phyloP scores from a whole-genome alignment of 2,888 invertebrate genomes.

The Ischnura elegans region DNA sequence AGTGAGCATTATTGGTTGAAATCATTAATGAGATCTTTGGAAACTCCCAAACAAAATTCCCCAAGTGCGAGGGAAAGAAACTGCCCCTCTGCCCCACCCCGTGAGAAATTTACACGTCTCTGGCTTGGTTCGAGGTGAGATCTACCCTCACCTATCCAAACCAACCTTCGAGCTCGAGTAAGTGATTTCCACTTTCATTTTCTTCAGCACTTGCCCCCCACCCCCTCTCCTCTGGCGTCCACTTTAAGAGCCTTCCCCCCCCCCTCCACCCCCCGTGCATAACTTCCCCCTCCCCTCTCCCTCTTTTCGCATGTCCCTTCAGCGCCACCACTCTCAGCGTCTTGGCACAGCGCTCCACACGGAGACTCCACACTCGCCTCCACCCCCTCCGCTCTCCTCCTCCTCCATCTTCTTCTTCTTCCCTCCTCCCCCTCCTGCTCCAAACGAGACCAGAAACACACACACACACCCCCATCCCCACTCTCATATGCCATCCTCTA shows the following conservation, averaged over 20 bases:
- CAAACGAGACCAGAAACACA: constrained; percentile 21
- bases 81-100: too few relatives aligned
- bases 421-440: not conserved
- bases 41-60: too few relatives aligned
- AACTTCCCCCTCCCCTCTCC: not conserved
- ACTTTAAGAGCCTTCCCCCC: too few relatives aligned
- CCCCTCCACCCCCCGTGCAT: too few relatives aligned
- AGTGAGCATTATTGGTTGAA: too few relatives aligned
- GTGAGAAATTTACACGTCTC: too few relatives aligned
- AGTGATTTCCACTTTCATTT: not conserved
- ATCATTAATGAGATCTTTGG: too few relatives aligned
- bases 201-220: not conserved
- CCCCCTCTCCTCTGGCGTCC: not conserved
- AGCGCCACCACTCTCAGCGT: not conserved
- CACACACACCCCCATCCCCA: not conserved
- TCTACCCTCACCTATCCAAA: too few relatives aligned
- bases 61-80: too few relatives aligned
- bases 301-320: not conserved
- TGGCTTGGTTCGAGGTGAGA: too few relatives aligned
- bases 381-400: not conserved
- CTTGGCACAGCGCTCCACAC: constrained; percentile 43
- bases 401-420: not conserved
- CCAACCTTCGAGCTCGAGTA: too few relatives aligned
- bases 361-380: not conserved
- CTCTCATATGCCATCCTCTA: not conserved